These are phyloP conservation scores for Cebus imitator DNA, from an alignment of 2,113 vertebrate genomes.

Conservation along the genomic window DNA sequence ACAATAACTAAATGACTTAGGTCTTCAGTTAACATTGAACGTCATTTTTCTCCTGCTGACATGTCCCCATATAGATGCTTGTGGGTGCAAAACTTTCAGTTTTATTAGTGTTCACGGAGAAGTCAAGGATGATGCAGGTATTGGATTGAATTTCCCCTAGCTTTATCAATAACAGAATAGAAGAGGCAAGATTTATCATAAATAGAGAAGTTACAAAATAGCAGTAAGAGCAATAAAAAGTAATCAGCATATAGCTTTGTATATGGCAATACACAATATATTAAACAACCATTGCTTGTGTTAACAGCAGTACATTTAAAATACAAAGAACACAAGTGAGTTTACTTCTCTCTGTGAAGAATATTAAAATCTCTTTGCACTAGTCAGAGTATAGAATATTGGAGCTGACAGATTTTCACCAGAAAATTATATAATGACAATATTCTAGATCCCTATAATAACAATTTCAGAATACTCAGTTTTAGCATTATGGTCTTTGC, in stretches of 20 bases:
- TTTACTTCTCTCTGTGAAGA: background rate
- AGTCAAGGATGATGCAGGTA: background rate
- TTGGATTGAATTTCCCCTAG: background rate
- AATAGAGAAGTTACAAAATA: background rate
- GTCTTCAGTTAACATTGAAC: background rate
- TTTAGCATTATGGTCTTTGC: background rate
- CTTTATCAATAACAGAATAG: background rate
- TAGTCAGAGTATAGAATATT: background rate
- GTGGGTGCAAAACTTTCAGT: background rate
- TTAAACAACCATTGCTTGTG: background rate
- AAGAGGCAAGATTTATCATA: background rate
- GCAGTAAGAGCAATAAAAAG: background rate
- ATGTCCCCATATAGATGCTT: background rate
- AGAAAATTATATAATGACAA: background rate
- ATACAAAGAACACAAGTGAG: background rate
- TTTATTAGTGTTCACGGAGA: background rate
- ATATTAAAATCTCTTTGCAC: background rate
- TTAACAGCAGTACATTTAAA: background rate
- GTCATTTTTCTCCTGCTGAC: rapidly evolving
- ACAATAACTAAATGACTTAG: background rate
- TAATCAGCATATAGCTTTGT: background rate
- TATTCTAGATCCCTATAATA: background rate
- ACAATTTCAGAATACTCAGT: background rate
- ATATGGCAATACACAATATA: background rate
- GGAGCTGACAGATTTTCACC: background rate